Base-by-base conservation (phyloP, 2,888 invertebrate species). In the Oscheius sp. region DNA sequence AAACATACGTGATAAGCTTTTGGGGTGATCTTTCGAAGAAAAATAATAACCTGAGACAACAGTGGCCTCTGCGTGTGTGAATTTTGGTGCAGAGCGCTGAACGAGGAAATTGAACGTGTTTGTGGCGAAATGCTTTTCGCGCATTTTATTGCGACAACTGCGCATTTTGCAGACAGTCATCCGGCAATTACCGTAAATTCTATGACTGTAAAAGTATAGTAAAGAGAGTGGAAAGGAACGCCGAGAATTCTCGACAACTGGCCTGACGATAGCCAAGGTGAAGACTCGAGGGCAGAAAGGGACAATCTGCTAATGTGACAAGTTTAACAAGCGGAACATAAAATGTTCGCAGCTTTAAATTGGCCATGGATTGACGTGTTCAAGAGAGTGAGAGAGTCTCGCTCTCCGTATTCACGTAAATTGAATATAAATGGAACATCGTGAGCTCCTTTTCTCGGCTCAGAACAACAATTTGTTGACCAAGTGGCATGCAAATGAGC, bases 131-230 rank as follows among this genome's bases (percentile, higher is more conserved):
- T 51, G 53, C 68, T 68, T 32, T 13, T 53, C 53, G 68, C 68
- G 68, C 55, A 50, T 66, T 66, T 66, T 66, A 66, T 66, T 11
- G 66, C 66, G 66, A 29, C 66, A 33, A n/a, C n/a, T 53, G 50
- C 53, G 50, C 50, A 21, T 35, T 55, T 68, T 35, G 55, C 53
- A 55, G n/a, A 68, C 53, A 55, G 55, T 55, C 55, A 32, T 7
- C 9, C 21, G 35, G 35, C 55, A 53, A 68, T 68, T 68, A 55
- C 55, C 68, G 55, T 53, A 55, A 68, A 53, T 13, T 68, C 4
- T 42, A 7, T 42, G 42, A 42, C 42, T 42, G 42, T 42, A 42
- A 42, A 42, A 42, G 42, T 5, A 42, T 42, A 42, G 42, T 42
- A 42, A 42, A 42, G 7, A 21, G 3, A 7, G 42, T 42, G 42